Base-by-base conservation (phyloP, 2,888 invertebrate genomes). In the Drosophila quinaria region DNA sequence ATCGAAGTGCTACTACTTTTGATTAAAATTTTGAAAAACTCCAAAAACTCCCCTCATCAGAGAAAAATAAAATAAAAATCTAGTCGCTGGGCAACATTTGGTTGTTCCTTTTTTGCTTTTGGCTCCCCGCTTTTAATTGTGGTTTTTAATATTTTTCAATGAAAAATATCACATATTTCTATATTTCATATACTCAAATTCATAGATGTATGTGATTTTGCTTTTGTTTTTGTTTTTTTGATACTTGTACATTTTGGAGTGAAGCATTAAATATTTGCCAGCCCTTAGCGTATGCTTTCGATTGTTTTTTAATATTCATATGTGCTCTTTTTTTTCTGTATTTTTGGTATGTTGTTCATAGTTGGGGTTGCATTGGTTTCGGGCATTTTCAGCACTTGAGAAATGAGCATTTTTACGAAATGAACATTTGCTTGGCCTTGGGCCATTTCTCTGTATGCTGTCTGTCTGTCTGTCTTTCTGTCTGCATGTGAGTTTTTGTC, bases 1-100 rank as follows among this genome's bases (percentile, higher is more conserved):
- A 90, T 88, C 88, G 90, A 90, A 90, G 87, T 79, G 87, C 78
- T 88, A 90, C 90, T 90, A 89, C 83, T 90, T 89, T 90, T 90
- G 90, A 88, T 88, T 88, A 88, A 81, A 90, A 88, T 89, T 90
- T 81, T 52, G 39, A 79, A 74, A 76, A 63, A 58, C 51, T 52
- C 44, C 22, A 31, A 31, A 13, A 19, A 1, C 1, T 22, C 35
- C 33, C 37, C 25, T 42, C 19, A 15, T 9, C 41, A 33, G 13
- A 22, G 15, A 68, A 49, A 54, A 59, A 11, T 1, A 31, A 44
- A 42, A 41, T 49, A 37, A 8, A 19, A 13, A 29, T 10, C 4
- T 33, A 13, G 31, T 55, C 33, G 50, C 51, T 22, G 8, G 33
- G 56, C 49, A 65, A 51, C 65, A 25, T 41, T 60, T 35, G n/a